Percentiles rank a stretch among this genome's conserved stretches.
phyloP scores from a whole-genome alignment of 92 coral and sea anemone genomes.

The Porites cylindrica region DNA sequence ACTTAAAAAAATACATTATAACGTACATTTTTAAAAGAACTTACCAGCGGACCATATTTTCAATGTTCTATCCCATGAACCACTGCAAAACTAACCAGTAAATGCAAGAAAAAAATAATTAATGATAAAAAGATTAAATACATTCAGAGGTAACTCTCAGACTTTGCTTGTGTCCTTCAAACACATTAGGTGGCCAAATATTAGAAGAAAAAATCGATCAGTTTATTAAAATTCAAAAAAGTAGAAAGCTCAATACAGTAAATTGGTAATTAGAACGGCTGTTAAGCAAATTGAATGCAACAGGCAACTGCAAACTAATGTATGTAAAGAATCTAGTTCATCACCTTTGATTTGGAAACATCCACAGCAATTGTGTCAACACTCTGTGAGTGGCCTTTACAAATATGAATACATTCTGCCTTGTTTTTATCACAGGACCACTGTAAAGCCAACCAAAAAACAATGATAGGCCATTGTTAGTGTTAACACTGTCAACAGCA shows the following conservation, averaged over 20 bases:
- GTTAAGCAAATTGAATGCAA: too few relatives aligned
- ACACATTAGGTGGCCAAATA: too few relatives aligned
- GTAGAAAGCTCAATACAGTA: too few relatives aligned
- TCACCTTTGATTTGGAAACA: conserved; percentile 79
- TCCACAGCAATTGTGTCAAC: conserved; percentile 91
- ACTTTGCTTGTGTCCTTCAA: too few relatives aligned
- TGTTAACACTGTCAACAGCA: too few relatives aligned
- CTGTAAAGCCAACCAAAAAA: conserved; percentile 49
- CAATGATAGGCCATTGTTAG: neutral
- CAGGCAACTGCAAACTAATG: too few relatives aligned
- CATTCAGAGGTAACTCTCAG: too few relatives aligned
- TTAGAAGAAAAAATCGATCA: too few relatives aligned
- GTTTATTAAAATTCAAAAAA: too few relatives aligned
- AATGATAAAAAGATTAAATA: too few relatives aligned
- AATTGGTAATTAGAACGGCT: too few relatives aligned
- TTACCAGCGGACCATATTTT: conserved; percentile 98
- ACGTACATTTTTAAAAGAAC: neutral
- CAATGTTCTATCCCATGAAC: conserved; percentile 98
- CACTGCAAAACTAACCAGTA: conserved; percentile 86
- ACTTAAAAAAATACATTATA: neutral
- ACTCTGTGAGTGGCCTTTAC: conserved; percentile 98
- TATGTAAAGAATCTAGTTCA: neutral
- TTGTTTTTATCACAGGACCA: conserved; percentile 66
- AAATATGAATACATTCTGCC: conserved; percentile 80
- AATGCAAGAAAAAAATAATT: neutral